phyloP scores from a whole-genome alignment of 2,113 vertebrate species.

The Eubucco bourcierii region DNA sequence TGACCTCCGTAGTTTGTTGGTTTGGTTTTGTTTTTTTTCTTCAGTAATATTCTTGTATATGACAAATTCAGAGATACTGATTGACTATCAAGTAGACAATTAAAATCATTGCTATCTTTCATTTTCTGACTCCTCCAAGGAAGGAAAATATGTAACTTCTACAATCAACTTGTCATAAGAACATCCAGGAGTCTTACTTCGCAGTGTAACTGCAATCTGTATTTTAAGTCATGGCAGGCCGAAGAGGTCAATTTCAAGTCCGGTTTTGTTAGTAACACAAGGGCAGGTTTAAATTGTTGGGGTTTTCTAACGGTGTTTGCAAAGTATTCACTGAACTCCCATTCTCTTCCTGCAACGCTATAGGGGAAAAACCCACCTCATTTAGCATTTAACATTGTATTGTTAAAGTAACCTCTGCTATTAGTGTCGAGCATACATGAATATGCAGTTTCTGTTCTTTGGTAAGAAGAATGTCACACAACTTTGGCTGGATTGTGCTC shows the following conservation, averaged over 20 bases:
- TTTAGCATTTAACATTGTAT: background rate
- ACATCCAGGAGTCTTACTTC: background rate
- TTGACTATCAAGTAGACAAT: background rate
- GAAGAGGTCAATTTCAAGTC: background rate
- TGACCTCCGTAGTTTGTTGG: background rate
- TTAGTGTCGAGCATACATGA: background rate
- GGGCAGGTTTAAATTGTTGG: background rate
- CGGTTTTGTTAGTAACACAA: background rate
- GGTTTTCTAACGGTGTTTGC: background rate
- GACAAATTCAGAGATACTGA: background rate
- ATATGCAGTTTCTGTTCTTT: background rate
- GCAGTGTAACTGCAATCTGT: background rate
- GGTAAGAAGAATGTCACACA: background rate
- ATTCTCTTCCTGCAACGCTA: background rate
- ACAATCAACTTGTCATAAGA: background rate
- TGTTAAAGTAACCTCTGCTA: background rate
- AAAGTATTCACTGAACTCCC: background rate
- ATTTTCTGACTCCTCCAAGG: background rate
- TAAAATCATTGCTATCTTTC: background rate
- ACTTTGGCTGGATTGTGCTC: background rate
- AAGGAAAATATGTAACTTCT: background rate
- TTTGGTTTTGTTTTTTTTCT: background rate
- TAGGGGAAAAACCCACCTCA: rapidly evolving
- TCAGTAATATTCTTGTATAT: background rate
- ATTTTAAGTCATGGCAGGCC: background rate